Evolutionary conservation across 2,888 invertebrate genomes (phyloP).

Genomic region (Sesia apiformis): DNA sequence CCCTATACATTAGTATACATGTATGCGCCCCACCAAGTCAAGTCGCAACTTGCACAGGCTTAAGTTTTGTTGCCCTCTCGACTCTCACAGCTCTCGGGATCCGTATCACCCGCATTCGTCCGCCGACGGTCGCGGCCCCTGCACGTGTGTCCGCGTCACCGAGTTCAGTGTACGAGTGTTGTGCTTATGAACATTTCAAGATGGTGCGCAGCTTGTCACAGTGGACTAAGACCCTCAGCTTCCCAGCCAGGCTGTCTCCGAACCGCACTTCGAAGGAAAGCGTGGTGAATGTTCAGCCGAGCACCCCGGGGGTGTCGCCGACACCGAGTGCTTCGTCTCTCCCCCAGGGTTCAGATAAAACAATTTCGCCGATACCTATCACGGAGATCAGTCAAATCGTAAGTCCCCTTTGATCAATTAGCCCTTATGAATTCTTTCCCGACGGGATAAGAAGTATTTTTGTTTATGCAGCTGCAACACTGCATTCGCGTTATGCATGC

Average conservation of each 20-base stretch:
- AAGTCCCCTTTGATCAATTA: constrained; percentile 40
- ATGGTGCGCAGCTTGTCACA: constrained; percentile 92
- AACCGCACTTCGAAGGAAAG: constrained; percentile 85
- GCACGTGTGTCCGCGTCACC: constrained; percentile 37
- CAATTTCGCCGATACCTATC: constrained; percentile 74
- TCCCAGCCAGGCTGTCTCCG: constrained; percentile 88
- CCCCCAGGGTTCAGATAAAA: constrained; percentile 73
- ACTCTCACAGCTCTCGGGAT: constrained; percentile 15
- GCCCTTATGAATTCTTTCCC: background rate
- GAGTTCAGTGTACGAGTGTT: constrained; percentile 61
- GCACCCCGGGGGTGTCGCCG: constrained; percentile 74
- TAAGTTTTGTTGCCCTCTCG: constrained; percentile 22
- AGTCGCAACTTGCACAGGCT: constrained; percentile 58
- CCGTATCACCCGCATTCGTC: constrained; percentile 40
- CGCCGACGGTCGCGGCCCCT: constrained; percentile 41
- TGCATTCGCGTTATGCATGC: constrained; percentile 28
- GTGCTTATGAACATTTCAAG: constrained; percentile 63
- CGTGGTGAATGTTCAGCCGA: constrained; percentile 75
- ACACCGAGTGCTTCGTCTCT: constrained; percentile 76
- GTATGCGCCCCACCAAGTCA: constrained; percentile 29
- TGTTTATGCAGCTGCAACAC: constrained; percentile 10
- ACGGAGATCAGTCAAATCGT: constrained; percentile 81
- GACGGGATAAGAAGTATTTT: constrained; percentile 6
- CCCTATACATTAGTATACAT: too few species aligned
- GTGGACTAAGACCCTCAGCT: constrained; percentile 94